Conservation (phyloP, 2,888 invertebrate species). For the Cyrtodaria siliqua region DNA sequence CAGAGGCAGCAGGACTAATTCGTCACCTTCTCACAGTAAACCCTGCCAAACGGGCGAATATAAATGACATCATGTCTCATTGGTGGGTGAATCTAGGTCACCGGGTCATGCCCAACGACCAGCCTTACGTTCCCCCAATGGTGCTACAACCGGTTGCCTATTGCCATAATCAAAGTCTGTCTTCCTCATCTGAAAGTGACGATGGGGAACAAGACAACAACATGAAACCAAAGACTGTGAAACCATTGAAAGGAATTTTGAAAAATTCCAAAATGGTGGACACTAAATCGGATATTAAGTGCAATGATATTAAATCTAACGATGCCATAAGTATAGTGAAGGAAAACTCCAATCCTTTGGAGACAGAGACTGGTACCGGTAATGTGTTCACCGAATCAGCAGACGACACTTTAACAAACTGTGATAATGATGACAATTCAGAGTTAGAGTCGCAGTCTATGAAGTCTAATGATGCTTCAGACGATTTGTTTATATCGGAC, state of each 20-base stretch:
- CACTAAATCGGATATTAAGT: constrained; percentile 25
- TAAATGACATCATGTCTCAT: constrained; percentile 97
- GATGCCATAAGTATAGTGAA: constrained; percentile 27
- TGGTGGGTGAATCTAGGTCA: constrained; percentile 95
- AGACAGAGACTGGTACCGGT: constrained; percentile 33
- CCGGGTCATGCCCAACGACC: constrained; percentile 73
- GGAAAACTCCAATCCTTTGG: constrained; percentile 36
- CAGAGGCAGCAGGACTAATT: constrained; percentile 97
- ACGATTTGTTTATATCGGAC: constrained; percentile 26
- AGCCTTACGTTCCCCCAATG: constrained; percentile 70
- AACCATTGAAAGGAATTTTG: constrained; percentile 70
- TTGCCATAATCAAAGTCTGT: constrained; percentile 67
- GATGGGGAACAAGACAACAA: constrained; percentile 67
- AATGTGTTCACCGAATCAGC: constrained; percentile 21
- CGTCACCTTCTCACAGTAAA: constrained; percentile 97
- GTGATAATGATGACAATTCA: constrained; percentile 10
- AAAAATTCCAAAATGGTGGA: constrained; percentile 70
- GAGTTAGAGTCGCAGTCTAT: constrained; percentile 20
- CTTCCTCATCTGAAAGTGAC: constrained; percentile 70
- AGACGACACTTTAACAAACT: constrained; percentile 1
- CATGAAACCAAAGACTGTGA: constrained; percentile 55
- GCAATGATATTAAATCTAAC: constrained; percentile 33
- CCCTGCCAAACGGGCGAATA: constrained; percentile 95
- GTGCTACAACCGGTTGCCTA: constrained; percentile 63
- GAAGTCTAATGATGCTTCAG: not conserved